Evolutionary conservation across 2,888 invertebrate genomes (phyloP), one percentile per base, ranked within the genome.

Genomic region (Carterocephalus palaemon): DNA sequence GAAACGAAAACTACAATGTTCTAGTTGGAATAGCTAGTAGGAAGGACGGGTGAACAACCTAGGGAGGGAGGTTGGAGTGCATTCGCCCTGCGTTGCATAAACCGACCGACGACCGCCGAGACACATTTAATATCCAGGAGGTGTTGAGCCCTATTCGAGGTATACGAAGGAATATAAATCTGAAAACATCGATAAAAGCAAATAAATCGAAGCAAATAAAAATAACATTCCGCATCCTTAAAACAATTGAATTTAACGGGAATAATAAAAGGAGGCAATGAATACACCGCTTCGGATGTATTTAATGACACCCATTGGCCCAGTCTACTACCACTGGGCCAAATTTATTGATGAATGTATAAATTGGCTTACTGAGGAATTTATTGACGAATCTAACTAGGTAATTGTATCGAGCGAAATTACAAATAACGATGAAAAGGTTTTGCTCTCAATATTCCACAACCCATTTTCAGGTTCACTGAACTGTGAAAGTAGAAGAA

Each of bases 31-130:
- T 55, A 50, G 57, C 26, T 59, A 64, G 64, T 56, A 71, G 72
- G 68, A 68, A 75, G 65, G 62, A 46, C 48, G 52, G 55, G 54
- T 79, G 69, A 80, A 78, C 51, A 75, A 79, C 72, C 76, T 63
- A 47, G 62, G 70, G 63, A 66, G 70, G 61, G 57, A 65, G 64
- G 64, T 65, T 59, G 64, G 53, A 54, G 68, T 70, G 70, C 70
- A 71, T 64, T 70, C 64, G 62, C 67, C 65, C 54, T 33, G 33
- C 9, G 55, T 71, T 75, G 73, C 75, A 75, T 73, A 75, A 79
- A 72, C 69, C 68, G 72, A 67, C 62, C 70, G 56, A 67, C 67
- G 70, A 76, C 72, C 32, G 32, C 15, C 41, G 41, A 29, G 39
- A 24, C 19, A 60, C 49, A 49, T 54, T 60, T 59, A 57, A 53